Evolutionary conservation across 2,888 invertebrate species (phyloP), one percentile per base, ranked within the genome.

Genomic region (Acrobasis consociella): DNA sequence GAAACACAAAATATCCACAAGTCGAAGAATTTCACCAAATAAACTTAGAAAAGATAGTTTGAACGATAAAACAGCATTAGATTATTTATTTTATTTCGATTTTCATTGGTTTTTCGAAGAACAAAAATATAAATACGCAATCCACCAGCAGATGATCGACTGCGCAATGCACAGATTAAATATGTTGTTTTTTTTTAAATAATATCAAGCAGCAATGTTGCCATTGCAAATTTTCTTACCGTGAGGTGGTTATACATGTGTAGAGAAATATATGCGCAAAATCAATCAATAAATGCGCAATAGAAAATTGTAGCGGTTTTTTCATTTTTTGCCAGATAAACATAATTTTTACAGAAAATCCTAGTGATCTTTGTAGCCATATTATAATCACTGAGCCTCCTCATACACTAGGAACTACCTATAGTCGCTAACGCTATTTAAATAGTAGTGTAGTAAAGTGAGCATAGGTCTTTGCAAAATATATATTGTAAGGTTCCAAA

Each of bases 121-220:
- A 71, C 67, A 70, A 73, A 78, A 78, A 78, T 74, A 77, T 73
- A 78, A 77, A 72, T 76, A 72, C 61, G 70, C 64, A 64, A 72
- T 64, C 68, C 68, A 67, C 71, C 70, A 70, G 64, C 70, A 65
- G 67, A 68, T 65, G 61, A 72, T 65, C 69, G 69, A 71, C 69
- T 70, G 65, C 60, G 46, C 61, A 65, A 58, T 60, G 63, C 13
- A 15, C 38, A 59, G 49, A 15, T 15, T 13, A 10, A 49, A 58
- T 46, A 22, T 5, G 5, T 31, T 46, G 46, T 39, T 62, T 11
- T 13, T 46, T n/a, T 46, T 46, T 46, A 10, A 2, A 3, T 46
- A 9, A 11, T n/a, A 11, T 11, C 46, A n/a, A n/a, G 1, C 46
- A n/a, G n/a, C 13, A 46, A 46, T 46, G 46, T 46, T 46, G 46